phyloP scores from a whole-genome alignment of 2,888 invertebrate genomes.

The Lycaena phlaeas region DNA sequence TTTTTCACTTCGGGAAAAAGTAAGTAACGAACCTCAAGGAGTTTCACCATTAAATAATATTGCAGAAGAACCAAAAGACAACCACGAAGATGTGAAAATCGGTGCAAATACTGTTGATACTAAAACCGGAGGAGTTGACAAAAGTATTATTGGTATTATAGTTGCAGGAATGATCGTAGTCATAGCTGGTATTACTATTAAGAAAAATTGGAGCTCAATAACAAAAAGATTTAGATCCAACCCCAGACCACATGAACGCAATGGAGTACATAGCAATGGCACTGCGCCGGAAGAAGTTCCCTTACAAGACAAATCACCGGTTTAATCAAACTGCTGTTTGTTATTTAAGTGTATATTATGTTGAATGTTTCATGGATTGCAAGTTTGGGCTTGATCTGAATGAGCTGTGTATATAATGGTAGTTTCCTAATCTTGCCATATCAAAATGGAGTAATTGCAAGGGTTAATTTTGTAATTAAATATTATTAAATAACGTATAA shows the following conservation, averaged over 20 bases:
- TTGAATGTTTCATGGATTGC: conserved; percentile 6
- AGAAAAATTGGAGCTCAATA: conserved; percentile 72
- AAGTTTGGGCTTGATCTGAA: conserved; percentile 51
- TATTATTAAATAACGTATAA: too few relatives aligned
- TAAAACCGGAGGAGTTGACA: conserved; percentile 59
- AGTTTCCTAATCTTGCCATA: not conserved
- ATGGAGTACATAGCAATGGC: conserved; percentile 24
- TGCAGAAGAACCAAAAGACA: conserved; percentile 22
- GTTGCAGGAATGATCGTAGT: conserved; percentile 68
- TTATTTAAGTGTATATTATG: not conserved
- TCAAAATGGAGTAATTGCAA: too few relatives aligned
- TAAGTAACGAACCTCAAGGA: conserved; percentile 32
- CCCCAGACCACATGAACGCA: conserved; percentile 43
- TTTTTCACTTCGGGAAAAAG: conserved; percentile 33
- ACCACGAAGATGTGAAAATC: conserved; percentile 34
- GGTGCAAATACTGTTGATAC: conserved; percentile 42
- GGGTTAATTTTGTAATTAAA: too few relatives aligned
- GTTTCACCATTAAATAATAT: conserved; percentile 24
- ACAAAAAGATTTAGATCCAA: conserved; percentile 50
- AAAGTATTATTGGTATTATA: conserved; percentile 67
- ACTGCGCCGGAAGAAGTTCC: conserved; percentile 60
- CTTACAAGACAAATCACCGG: conserved; percentile 57
- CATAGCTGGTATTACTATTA: conserved; percentile 65
- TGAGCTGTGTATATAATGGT: conserved; percentile 14
- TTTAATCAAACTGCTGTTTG: too few relatives aligned